These are phyloP conservation scores for Aurelia sp. DNA, from an alignment of 30 jellyfish, hydroid and myxozoan species.

Conservation along the genomic window DNA sequence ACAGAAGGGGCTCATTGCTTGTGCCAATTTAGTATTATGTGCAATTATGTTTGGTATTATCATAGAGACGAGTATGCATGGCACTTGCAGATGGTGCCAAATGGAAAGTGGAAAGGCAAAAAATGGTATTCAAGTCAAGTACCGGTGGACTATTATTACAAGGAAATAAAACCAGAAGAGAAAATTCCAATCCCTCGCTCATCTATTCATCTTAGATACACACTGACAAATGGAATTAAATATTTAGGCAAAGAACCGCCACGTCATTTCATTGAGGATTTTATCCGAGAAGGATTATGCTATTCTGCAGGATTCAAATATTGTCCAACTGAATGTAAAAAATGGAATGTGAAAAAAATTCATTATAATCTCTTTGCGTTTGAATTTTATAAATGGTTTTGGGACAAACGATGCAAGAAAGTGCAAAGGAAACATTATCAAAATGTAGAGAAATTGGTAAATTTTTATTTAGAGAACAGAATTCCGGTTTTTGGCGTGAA, in stretches of 20 bases:
- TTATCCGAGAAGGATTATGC: slow-evolving; percentile 73
- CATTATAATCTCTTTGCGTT: slow-evolving; percentile 55
- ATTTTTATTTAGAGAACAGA: neutral
- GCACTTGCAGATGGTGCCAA: slow-evolving; percentile 72
- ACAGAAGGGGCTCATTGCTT: slow-evolving; percentile 48
- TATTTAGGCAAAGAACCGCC: slow-evolving; percentile 58
- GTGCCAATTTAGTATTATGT: slow-evolving; percentile 68
- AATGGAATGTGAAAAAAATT: slow-evolving; percentile 24
- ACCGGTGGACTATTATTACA: slow-evolving; percentile 12
- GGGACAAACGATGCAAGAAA: slow-evolving; percentile 56
- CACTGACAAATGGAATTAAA: slow-evolving; percentile 5
- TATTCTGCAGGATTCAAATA: slow-evolving; percentile 59
- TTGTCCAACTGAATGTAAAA: slow-evolving; percentile 65
- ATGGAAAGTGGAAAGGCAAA: slow-evolving; percentile 24
- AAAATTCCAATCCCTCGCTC: slow-evolving; percentile 52
- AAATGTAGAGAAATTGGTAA: slow-evolving; percentile 1
- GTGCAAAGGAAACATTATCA: slow-evolving; percentile 55
- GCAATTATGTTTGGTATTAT: slow-evolving; percentile 71
- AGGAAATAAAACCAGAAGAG: slow-evolving; percentile 21
- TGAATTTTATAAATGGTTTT: slow-evolving; percentile 62
- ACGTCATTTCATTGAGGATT: slow-evolving; percentile 38
- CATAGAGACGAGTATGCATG: slow-evolving; percentile 76
- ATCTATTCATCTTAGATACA: slow-evolving; percentile 57
- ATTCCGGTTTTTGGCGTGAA: too few species aligned
- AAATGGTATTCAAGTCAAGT: slow-evolving; percentile 48